Evolutionary conservation across 2,888 invertebrate genomes (phyloP).

Genomic region (Carpatolechia fugitivella): DNA sequence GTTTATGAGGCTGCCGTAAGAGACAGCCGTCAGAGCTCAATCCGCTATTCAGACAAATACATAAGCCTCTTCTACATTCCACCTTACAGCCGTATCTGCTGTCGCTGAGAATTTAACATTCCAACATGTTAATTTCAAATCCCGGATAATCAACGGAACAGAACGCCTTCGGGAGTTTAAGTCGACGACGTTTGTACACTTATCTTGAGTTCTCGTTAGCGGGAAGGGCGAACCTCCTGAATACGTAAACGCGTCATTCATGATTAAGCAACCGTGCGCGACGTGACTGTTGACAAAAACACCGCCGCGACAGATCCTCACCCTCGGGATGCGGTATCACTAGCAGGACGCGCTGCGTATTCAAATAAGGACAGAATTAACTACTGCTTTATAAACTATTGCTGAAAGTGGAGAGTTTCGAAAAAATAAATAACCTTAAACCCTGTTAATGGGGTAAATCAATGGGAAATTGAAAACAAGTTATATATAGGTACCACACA

Average conservation of each 20-base stretch:
- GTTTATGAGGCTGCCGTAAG: slow-evolving; percentile 48
- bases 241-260: slow-evolving; percentile 74
- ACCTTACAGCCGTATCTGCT: slow-evolving; percentile 34
- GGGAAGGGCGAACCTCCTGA: slow-evolving; percentile 62
- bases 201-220: slow-evolving; percentile 75
- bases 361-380: slow-evolving; percentile 21
- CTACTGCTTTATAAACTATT: too few relatives aligned
- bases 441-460: too few relatives aligned
- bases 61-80: slow-evolving; percentile 33
- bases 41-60: slow-evolving; percentile 59
- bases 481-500: too few relatives aligned
- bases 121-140: slow-evolving; percentile 72
- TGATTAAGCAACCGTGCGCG: slow-evolving; percentile 64
- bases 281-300: slow-evolving; percentile 69
- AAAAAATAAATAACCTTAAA: too few relatives aligned
- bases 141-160: slow-evolving; percentile 70
- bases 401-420: too few relatives aligned
- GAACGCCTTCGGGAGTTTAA: slow-evolving; percentile 66
- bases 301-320: slow-evolving; percentile 41
- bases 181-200: slow-evolving; percentile 73
- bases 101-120: slow-evolving; percentile 39
- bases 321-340: slow-evolving; percentile 23
- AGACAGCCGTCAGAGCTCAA: slow-evolving; percentile 52
- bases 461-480: too few relatives aligned
- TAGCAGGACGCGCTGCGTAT: slow-evolving; percentile 15